Evolutionary conservation across 2,888 invertebrate species (phyloP).

Genomic region (Megalurothrips usitatus): DNA sequence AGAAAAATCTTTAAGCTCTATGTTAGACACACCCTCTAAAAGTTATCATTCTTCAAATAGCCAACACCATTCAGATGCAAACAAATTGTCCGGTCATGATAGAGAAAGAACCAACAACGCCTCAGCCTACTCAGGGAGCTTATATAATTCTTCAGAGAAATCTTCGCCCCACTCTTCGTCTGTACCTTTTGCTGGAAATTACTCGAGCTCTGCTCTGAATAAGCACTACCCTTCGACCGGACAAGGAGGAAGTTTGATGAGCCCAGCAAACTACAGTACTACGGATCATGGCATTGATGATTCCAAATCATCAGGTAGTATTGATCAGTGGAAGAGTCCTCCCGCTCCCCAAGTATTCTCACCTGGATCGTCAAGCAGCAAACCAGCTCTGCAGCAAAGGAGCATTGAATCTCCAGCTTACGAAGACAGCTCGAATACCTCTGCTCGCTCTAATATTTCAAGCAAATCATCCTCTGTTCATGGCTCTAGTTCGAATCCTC

Average conservation of each 20-base stretch:
- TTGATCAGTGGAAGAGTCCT: constrained; percentile 13
- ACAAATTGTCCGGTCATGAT: not conserved
- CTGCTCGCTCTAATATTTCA: constrained; percentile 25
- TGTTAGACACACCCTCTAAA: not conserved
- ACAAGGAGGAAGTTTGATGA: not conserved
- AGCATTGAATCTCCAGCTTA: not conserved
- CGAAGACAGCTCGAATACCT: not conserved
- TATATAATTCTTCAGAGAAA: not conserved
- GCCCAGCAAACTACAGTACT: not conserved
- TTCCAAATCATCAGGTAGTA: not conserved
- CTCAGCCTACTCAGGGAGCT: not conserved
- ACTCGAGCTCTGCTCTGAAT: not conserved
- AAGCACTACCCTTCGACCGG: not conserved
- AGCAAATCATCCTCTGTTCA: constrained; percentile 21
- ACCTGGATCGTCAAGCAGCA: not conserved
- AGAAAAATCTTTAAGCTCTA: too few species aligned
- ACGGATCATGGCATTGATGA: not conserved
- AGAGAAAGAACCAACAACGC: not conserved
- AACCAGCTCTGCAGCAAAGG: not conserved
- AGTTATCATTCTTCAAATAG: not conserved
- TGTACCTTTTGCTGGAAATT: not conserved
- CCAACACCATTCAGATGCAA: not conserved
- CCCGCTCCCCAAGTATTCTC: not conserved
- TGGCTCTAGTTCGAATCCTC: constrained; percentile 9
- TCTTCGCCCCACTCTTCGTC: not conserved